Evolutionary conservation across 1,140 invertebrate species (phyloP), one percentile per base, ranked within the genome.

Genomic region (Lutraria rhynchaena): DNA sequence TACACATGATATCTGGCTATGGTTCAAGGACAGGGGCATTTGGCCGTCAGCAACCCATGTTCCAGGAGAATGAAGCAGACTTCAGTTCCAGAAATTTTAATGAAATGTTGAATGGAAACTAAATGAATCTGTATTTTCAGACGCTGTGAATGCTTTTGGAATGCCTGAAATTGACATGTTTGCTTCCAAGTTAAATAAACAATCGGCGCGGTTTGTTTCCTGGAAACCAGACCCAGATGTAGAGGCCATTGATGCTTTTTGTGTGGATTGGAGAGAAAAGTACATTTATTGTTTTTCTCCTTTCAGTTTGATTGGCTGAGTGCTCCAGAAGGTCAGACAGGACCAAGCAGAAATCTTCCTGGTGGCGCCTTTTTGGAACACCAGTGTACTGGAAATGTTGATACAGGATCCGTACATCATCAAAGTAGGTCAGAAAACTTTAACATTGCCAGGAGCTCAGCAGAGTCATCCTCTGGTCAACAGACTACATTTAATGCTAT

Each of bases 291-390:
- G 70, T 41, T 81, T 81, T 58, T 55, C 77, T 51, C 53, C 65
- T 22, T 70, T 81, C 60, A 27, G 19, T 67, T 49, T 82, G 22
- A 57, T 77, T 29, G 46, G 27, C 41, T n/a, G 70, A 82, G 27
- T 69, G 53, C 1, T 67, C n/a, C 65, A 60, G 58, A 78, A 81
- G 58, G 11, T 41, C 35, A 19, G 70, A 22, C 19, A 58, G 51
- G 71, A 76, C 57, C 33, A 55, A 29, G 46, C 65, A 65, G 58
- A 74, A 29, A 13, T 27, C 11, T 15, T 75, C 4, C 17, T 83
- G 67, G 44, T 78, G n/a, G 74, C 57, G 19, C 82, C 73, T 3
- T n/a, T 81, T 44, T 84, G 77, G 83, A 15, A 41, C 55, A 84
- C 83, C n/a, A 0, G 15, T 24, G 24, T 85, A 11, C 33, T 74